Conservation (phyloP, 2,888 invertebrate genomes). For the Hirtodrosophila duncani region DNA sequence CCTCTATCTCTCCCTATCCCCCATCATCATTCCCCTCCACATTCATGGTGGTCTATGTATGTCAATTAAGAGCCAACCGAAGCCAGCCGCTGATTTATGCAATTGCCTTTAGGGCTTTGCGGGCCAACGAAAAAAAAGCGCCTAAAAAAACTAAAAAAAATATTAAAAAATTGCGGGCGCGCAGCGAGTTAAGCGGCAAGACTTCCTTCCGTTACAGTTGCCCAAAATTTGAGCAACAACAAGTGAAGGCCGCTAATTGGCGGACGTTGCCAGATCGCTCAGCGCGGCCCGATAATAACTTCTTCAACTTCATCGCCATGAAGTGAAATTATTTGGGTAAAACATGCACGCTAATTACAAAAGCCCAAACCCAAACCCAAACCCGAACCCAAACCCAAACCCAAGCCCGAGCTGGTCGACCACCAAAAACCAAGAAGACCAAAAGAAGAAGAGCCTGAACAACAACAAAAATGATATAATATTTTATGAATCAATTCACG, state of each 20-base stretch:
- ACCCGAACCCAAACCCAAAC: neutral
- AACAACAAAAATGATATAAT: conserved; percentile 67
- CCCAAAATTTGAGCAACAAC: conserved; percentile 14
- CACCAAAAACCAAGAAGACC: neutral
- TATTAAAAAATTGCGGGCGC: neutral
- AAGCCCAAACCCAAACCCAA: conserved; percentile 37
- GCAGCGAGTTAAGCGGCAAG: conserved; percentile 26
- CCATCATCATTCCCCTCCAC: too few relatives aligned
- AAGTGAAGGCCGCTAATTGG: conserved; percentile 59
- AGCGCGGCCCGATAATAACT: conserved; percentile 63
- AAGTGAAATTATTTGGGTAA: conserved; percentile 73
- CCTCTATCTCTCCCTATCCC: too few relatives aligned
- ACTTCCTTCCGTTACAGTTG: conserved; percentile 68
- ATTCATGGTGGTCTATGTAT: conserved; percentile 64
- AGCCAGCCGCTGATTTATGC: conserved; percentile 62
- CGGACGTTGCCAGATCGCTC: conserved; percentile 63
- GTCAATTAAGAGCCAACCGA: conserved; percentile 55
- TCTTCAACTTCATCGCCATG: conserved; percentile 72
- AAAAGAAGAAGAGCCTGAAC: neutral
- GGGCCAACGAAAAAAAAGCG: conserved; percentile 1
- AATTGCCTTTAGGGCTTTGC: conserved; percentile 48
- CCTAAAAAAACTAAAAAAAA: conserved; percentile 1
- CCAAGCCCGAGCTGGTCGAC: neutral
- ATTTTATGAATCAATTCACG: conserved; percentile 73
- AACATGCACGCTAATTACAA: conserved; percentile 71